Evolutionary conservation across 2,797 vertebrate genomes (phyloP), one percentile per base, ranked within the genome.

Genomic region (Sparidentex hasta): DNA sequence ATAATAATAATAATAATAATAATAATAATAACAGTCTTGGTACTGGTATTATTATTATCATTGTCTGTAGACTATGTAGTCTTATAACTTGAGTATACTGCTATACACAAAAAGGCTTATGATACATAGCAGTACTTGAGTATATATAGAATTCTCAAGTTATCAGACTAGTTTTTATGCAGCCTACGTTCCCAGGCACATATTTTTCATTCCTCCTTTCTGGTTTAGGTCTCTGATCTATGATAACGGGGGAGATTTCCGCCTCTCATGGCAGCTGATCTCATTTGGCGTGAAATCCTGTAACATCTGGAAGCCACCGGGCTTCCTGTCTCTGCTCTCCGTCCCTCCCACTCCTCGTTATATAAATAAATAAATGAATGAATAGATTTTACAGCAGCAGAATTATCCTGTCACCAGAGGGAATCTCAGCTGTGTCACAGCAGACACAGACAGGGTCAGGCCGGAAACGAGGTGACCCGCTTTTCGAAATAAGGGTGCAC

Each of bases 301-400:
- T 16, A 83, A 88, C 86, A 92, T 90, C 89, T 90, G 89, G 79
- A 88, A 62, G 64, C 54, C 67, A 67, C 62, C 2, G 63, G 78
- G 67, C 51, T 78, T 78, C 74, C 73, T 65, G 76, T 64, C 74
- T 78, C 59, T 58, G 51, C 67, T 71, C 29, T 61, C 44, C 43
- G 41, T 56, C 47, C 63, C 44, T 56, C 75, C 70, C 55, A 25
- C 63, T 44, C 5, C 1, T 13, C 4, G 9, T 51, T 72, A 59
- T 48, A 71, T 70, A 81, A 75, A 79, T 82, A 80, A 75, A 84
- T 57, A 62, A 48, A 80, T 51, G 2, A 54, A 76, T 46, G 7
- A 63, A 73, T 38, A 51, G 57, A 71, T 80, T 66, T 72, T 67
- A 82, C 62, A 80, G 72, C 85, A 82, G 69, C 27, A 78, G 56